These are phyloP conservation scores for Mycalesis mineus DNA, from an alignment of 2,888 invertebrate species.

Conservation along the genomic window DNA sequence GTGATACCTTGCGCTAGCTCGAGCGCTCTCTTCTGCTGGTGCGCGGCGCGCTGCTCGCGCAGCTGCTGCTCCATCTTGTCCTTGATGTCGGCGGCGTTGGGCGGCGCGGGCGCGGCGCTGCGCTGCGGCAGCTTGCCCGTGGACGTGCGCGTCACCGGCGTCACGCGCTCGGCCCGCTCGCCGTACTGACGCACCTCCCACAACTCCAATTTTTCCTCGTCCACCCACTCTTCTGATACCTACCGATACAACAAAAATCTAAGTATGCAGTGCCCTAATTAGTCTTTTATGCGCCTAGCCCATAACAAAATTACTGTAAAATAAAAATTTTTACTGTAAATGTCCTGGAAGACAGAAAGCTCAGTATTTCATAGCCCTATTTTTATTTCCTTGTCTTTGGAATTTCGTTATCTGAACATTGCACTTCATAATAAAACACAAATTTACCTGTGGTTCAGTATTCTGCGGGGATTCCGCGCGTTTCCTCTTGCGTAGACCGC, in stretches of 20 bases:
- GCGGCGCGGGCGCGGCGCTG: constrained; percentile 65
- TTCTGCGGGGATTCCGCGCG: constrained; percentile 95
- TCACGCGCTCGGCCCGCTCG: constrained; percentile 84
- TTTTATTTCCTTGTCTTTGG: too few species aligned
- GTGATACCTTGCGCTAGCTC: constrained; percentile 64
- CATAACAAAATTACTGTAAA: too few species aligned
- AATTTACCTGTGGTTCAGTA: constrained; percentile 89
- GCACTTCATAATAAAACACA: not conserved
- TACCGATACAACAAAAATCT: constrained; percentile 30
- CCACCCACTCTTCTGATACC: constrained; percentile 96
- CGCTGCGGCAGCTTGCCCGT: constrained; percentile 83
- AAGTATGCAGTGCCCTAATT: too few species aligned
- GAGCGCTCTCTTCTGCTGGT: constrained; percentile 89
- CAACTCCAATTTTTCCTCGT: constrained; percentile 95
- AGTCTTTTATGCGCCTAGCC: too few species aligned
- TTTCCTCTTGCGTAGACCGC: constrained; percentile 94
- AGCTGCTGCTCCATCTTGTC: constrained; percentile 95
- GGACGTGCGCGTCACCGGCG: constrained; percentile 88
- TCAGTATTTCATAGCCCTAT: too few species aligned
- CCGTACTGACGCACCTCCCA: constrained; percentile 98
- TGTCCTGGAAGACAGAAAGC: too few species aligned
- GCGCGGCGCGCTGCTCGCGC: constrained; percentile 90
- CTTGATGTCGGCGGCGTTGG: constrained; percentile 86
- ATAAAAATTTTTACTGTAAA: too few species aligned
- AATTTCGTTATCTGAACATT: too few species aligned